These are phyloP conservation scores for Thecocarcelia acutangulata DNA, from an alignment of 2,888 invertebrate genomes.

Conservation along the genomic window DNA sequence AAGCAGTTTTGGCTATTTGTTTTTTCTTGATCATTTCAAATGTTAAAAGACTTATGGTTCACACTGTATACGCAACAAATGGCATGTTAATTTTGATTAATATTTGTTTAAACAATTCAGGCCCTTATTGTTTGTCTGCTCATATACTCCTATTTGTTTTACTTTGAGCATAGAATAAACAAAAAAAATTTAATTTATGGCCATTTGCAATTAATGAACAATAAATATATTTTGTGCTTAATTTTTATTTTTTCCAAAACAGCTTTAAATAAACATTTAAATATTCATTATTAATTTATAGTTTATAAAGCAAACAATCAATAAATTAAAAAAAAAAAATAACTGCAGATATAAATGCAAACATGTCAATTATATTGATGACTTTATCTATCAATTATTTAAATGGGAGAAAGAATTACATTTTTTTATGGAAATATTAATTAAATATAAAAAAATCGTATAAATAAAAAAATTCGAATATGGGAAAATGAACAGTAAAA, in stretches of 20 bases:
- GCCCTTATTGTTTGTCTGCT: no score
- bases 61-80: no score
- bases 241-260: background rate
- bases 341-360: slow-evolving; percentile 22
- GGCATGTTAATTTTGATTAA: no score
- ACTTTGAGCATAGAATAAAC: background rate
- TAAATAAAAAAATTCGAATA: no score
- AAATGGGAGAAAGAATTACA: background rate
- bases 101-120: no score
- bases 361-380: slow-evolving; percentile 49
- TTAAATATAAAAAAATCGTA: no score
- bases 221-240: slow-evolving; percentile 14
- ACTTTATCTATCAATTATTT: slow-evolving; percentile 47
- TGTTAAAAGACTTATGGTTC: no score
- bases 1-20: no score
- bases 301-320: slow-evolving; percentile 31
- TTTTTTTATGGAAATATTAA: background rate
- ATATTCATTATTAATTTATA: slow-evolving; percentile 49
- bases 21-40: no score
- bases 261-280: slow-evolving; percentile 26
- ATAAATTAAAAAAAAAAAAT: background rate
- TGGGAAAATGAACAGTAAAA: no score
- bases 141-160: no score
- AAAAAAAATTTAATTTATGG: slow-evolving; percentile 34
- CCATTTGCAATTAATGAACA: slow-evolving; percentile 23